Evolutionary conservation across 2,888 invertebrate species (phyloP).

Genomic region (Chironomus riparius): DNA sequence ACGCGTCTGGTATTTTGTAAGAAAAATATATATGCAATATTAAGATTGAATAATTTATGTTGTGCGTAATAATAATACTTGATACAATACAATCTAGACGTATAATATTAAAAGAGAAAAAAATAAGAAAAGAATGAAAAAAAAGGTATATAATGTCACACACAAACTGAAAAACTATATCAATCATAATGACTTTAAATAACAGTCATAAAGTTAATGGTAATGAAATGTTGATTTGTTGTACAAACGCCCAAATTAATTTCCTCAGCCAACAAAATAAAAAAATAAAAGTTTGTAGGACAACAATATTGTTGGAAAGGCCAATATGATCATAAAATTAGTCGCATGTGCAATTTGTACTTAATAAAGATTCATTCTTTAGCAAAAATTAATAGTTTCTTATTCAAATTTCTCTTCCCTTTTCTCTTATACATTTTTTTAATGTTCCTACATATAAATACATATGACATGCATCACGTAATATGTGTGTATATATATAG

Average conservation of each 20-base stretch:
- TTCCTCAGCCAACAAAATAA: neutral
- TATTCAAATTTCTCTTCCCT: neutral
- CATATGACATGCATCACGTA: neutral
- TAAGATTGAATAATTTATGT: slow-evolving; percentile 24
- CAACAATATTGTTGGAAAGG: neutral
- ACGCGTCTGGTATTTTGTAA: neutral
- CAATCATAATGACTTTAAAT: slow-evolving; percentile 25
- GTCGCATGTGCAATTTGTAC: slow-evolving; percentile 24
- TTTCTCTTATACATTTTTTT: neutral
- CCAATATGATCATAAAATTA: slow-evolving; percentile 15
- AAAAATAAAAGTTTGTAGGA: neutral
- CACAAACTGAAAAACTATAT: neutral
- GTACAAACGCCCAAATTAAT: slow-evolving; percentile 1
- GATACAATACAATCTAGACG: slow-evolving; percentile 14
- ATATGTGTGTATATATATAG: neutral
- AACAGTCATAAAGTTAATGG: slow-evolving; percentile 25
- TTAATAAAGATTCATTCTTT: slow-evolving; percentile 1
- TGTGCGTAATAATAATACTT: slow-evolving; percentile 11
- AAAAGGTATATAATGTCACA: neutral
- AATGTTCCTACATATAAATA: neutral
- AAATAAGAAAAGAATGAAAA: neutral
- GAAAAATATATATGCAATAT: neutral
- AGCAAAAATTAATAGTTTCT: neutral
- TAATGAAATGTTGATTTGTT: slow-evolving; percentile 28
- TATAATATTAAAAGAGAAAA: slow-evolving; percentile 4